Evolutionary conservation across 2,113 vertebrate genomes (phyloP).

Genomic region (Xenus cinereus): DNA sequence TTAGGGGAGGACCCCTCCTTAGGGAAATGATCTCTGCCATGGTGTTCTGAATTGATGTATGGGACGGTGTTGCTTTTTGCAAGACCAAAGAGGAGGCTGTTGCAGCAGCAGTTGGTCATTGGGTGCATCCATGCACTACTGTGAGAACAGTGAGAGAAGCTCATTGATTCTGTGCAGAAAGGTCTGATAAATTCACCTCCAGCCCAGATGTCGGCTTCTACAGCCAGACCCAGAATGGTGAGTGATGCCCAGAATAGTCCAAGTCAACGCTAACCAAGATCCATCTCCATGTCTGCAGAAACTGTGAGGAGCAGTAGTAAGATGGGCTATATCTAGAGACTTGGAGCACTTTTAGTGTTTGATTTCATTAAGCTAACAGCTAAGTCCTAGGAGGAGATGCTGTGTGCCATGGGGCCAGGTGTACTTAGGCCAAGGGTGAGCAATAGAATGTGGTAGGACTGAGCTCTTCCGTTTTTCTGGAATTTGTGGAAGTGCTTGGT

Average conservation of each 20-base stretch:
- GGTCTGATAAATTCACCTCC: neutral
- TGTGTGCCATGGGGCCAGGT: neutral
- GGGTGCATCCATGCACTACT: neutral
- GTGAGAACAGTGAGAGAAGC: neutral
- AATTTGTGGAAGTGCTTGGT: neutral
- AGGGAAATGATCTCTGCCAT: neutral
- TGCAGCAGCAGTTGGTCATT: neutral
- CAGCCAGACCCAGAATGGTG: neutral
- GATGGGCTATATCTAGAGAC: neutral
- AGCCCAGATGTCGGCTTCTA: neutral
- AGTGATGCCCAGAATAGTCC: neutral
- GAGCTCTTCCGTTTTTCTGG: neutral
- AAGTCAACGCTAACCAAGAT: neutral
- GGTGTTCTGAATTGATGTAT: neutral
- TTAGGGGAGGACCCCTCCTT: neutral
- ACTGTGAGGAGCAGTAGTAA: neutral
- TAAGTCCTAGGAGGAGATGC: neutral
- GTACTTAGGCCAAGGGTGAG: neutral
- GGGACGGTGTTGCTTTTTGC: neutral
- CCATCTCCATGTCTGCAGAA: neutral
- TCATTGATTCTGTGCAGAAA: neutral
- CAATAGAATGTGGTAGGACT: neutral
- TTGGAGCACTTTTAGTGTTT: neutral
- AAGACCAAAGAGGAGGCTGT: neutral
- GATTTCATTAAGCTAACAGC: neutral